Base-by-base conservation (phyloP, 92 coral and sea anemone species). In the Palythoa grandiflora region DNA sequence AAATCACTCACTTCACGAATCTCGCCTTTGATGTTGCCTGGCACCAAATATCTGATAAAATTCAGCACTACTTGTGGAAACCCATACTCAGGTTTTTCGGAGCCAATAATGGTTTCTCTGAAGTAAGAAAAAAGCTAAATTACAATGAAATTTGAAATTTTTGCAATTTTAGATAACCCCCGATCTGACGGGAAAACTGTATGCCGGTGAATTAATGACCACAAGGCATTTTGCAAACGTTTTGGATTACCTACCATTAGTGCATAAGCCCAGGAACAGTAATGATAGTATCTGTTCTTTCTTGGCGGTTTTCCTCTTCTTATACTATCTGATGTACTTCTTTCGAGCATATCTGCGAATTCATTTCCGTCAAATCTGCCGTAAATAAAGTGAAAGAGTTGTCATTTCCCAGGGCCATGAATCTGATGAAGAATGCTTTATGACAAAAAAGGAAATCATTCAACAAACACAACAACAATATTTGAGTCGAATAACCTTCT, bases 261-360 rank as follows among this genome's bases (percentile, higher is more conserved):
- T 40, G 47, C 47, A 40, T 40, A 5, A 5, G 47, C 47, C 47
- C 47, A 40, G 47, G 76, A 47, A 52, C 90, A 87, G 38, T 88
- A 88, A n/a, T 88, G 87, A 9, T 14, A 52, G 36, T 70, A 79
- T 53, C 90, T 36, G 38, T 66, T 87, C 39, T 79, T 87, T 16
- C 86, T 20, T 1, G 90, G 28, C 16, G 73, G 90, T 66, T 87
- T 87, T 0, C 90, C 90, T n/a, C 78, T 68, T 75, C 68, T 87
- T n/a, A 19, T 55, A 6, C 78, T 68, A 36, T 87, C 85, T 5
- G 79, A 15, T 5, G 53, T 20, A 37, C 90, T 71, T 19, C 9
- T 60, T 16, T 87, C 86, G 0, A 87, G 79, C 59, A 68, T 88
- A 17, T 50, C 44, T 1, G 85, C 79, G 55, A 88, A 88, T 14